A percentile compares a stretch with the other conserved stretches of the same genome.
These are phyloP conservation scores for Mesocentrotus franciscanus DNA, from an alignment of 53 echinoderm and acorn worm genomes.

Conservation along the genomic window DNA sequence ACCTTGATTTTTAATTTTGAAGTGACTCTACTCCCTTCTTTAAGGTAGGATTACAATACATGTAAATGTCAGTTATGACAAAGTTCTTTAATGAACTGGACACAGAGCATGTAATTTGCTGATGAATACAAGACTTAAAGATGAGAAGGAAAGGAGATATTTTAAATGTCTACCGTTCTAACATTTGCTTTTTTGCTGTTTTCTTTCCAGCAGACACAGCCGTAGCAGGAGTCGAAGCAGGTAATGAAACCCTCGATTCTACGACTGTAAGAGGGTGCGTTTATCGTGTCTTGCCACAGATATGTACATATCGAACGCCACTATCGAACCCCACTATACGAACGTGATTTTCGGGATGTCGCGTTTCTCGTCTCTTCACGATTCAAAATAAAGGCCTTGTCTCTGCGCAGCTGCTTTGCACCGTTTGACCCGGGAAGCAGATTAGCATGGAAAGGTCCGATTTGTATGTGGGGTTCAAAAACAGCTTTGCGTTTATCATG, in stretches of 20 bases:
- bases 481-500: too few species aligned
- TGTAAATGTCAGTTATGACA: neutral
- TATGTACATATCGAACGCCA: too few species aligned
- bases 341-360: too few species aligned
- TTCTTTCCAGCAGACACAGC: neutral
- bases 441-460: too few species aligned
- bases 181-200: neutral
- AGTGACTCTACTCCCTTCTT: neutral
- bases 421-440: too few species aligned
- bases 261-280: too few species aligned
- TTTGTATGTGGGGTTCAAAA: too few species aligned
- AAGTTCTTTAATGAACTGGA: neutral
- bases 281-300: too few species aligned
- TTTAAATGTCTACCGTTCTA: neutral
- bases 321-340: too few species aligned
- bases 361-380: too few species aligned
- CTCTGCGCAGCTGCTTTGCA: too few species aligned
- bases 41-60: neutral
- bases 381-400: too few species aligned
- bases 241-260: neutral
- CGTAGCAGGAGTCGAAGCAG: conserved; percentile 48
- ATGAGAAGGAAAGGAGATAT: neutral
- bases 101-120: neutral
- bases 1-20: neutral
- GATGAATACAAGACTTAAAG: neutral